Conservation (phyloP, 2,797 vertebrate species). For the Echiichthys vipera region DNA sequence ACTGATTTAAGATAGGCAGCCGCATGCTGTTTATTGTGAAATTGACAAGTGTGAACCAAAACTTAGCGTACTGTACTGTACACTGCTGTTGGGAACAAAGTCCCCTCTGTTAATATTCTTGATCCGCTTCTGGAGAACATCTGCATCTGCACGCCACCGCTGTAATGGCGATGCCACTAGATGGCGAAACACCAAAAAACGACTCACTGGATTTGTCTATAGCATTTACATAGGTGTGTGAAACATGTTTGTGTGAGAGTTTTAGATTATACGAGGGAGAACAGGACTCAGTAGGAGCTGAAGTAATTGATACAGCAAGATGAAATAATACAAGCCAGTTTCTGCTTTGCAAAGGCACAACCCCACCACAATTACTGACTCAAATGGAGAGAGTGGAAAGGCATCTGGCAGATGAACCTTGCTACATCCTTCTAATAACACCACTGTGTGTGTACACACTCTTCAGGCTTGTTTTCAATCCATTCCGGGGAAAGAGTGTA, state of each 20-base stretch:
- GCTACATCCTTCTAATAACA: conserved; percentile 31
- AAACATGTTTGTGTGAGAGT: background rate
- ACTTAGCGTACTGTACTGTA: too few relatives aligned
- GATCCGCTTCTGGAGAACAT: too few relatives aligned
- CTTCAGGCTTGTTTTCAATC: conserved; percentile 21
- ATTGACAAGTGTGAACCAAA: too few relatives aligned
- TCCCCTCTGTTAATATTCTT: too few relatives aligned
- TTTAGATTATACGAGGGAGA: conserved; percentile 3
- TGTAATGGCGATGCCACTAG: too few relatives aligned
- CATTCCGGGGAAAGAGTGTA: conserved; percentile 13
- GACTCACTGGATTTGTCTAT: too few relatives aligned
- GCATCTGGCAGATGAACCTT: conserved; percentile 54
- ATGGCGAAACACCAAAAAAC: too few relatives aligned
- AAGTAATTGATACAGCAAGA: conserved; percentile 53
- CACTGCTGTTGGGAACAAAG: too few relatives aligned
- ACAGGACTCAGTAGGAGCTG: conserved; percentile 16
- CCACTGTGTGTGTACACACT: conserved; percentile 1
- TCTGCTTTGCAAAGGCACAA: conserved; percentile 42
- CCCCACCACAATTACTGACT: conserved; percentile 45
- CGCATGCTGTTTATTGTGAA: too few relatives aligned
- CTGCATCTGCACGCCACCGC: too few relatives aligned
- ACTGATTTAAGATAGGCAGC: too few relatives aligned
- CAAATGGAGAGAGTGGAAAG: conserved; percentile 34
- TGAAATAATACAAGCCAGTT: conserved; percentile 57
- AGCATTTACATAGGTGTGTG: background rate